Base-by-base conservation (phyloP, 2,113 vertebrate species). In the Chionodraco myersi region DNA sequence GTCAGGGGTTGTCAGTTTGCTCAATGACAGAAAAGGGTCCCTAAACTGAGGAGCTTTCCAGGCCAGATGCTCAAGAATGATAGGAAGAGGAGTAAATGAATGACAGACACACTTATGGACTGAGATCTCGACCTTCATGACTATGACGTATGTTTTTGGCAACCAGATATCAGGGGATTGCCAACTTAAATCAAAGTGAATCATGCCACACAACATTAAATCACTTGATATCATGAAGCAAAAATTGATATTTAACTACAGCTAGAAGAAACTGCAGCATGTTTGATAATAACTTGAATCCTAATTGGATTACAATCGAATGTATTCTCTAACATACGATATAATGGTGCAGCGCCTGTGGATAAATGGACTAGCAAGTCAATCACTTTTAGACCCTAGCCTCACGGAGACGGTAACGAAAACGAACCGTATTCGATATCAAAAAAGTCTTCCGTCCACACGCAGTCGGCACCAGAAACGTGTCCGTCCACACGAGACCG, bases 41-140 rank as follows among this genome's bases (percentile, higher is more conserved):
- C 52, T 18, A 3, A 1, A 2, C 21, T 54, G 18, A 10, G 41
- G 71, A 26, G 11, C 75, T 57, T 52, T 79, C 53, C 34, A 47
- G 65, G 75, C 82, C 82, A 79, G 77, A 85, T 80, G 76, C 71
- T 84, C 41, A 49, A 83, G 84, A 92, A 76, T 88, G 86, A 92
- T 84, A 75, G 86, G 80, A 84, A 64, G 76, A 72, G 83, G 79
- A 74, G 88, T 91, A 89, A 93, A 93, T 93, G 89, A 91, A 84
- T 89, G 91, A 93, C 72, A 71, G 90, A 90, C 88, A 90, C 86
- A 80, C 92, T 93, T 92, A 93, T 89, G 84, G 84, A 92, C 86
- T 63, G 53, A 36, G 77, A 75, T 82, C 59, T 71, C 88, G 86
- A 92, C 91, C 90, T 86, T 86, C 61, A 76, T 82, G 78, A 89